A percentile compares a stretch with the other conserved stretches of the same genome.
These are phyloP conservation scores for Eristalis tenax DNA, from an alignment of 2,888 invertebrate species.

Conservation along the genomic window DNA sequence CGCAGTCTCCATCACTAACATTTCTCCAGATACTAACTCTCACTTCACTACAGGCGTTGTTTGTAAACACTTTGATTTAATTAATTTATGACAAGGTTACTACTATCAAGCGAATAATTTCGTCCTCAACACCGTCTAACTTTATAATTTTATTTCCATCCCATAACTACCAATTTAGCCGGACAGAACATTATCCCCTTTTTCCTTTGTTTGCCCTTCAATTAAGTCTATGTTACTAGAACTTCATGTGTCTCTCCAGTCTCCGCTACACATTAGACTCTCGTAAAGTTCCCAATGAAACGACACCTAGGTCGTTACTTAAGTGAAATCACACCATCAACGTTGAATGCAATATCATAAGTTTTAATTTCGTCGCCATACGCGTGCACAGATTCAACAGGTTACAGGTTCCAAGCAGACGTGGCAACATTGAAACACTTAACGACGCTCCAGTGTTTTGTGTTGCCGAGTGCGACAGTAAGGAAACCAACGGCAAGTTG, in stretches of 20 bases:
- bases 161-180: conserved; percentile 34
- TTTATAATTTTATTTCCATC: conserved; percentile 26
- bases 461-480: not conserved
- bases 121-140: conserved; percentile 5
- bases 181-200: conserved; percentile 22
- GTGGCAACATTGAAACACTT: conserved; percentile 32
- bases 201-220: conserved; percentile 25
- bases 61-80: conserved; percentile 3
- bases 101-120: conserved; percentile 3
- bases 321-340: conserved; percentile 49
- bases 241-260: conserved; percentile 5
- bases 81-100: conserved; percentile 6
- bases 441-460: conserved; percentile 26
- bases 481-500: not conserved
- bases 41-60: not conserved
- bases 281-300: conserved; percentile 48
- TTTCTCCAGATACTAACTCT: not conserved
- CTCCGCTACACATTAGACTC: not conserved
- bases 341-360: conserved; percentile 52
- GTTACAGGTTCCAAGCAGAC: conserved; percentile 7
- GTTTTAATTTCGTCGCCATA: conserved; percentile 49
- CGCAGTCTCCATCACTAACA: not conserved
- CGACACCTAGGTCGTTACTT: conserved; percentile 46
- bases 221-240: conserved; percentile 27
- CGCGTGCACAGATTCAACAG: conserved; percentile 43